Base-by-base conservation (phyloP, 2,888 invertebrate species). In the Diarsia brunnea region DNA sequence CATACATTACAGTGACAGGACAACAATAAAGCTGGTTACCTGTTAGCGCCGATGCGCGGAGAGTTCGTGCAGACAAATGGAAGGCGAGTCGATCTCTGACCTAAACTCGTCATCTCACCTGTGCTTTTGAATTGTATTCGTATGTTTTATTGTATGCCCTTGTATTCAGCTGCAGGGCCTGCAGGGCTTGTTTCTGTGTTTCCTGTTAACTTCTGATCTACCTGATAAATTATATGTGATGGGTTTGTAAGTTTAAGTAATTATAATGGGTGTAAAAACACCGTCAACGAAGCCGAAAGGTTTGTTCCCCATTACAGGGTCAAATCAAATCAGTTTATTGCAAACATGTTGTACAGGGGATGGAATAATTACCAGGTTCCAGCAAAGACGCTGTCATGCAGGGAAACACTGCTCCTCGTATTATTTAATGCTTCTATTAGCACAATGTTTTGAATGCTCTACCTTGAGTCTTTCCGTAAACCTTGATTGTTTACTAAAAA, bases 1-100 rank as follows among this genome's bases (percentile, higher is more conserved):
- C 93, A 95, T 96, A 95, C 91, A 94, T 95, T 94, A 95, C 88
- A 82, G 91, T 94, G 95, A 94, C 95, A 93, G 91, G 88, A 89
- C 86, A 93, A 95, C 95, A 96, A 95, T 96, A 94, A 94, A 91
- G 89, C 92, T 90, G 91, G 92, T 92, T 93, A 93, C 92, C 92
- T 95, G 93, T 94, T 93, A 93, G 93, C 92, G 89, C 93, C 90
- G 87, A 87, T 87, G 90, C 82, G 84, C 86, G 84, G 47, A 81
- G 85, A 88, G 90, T 90, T 89, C 88, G 89, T 87, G 89, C 88
- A 88, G 90, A 95, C 94, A 94, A 95, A 95, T 95, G 95, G 93
- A 93, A 92, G 92, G 88, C 86, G 82, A 84, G 80, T 83, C 92
- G 92, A 93, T 90, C 94, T 91, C 87, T 93, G 93, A 94, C 94